Evolutionary conservation across 2,797 vertebrate species (phyloP), one percentile per base, ranked within the genome.

Genomic region (Antennarius maculatus): DNA sequence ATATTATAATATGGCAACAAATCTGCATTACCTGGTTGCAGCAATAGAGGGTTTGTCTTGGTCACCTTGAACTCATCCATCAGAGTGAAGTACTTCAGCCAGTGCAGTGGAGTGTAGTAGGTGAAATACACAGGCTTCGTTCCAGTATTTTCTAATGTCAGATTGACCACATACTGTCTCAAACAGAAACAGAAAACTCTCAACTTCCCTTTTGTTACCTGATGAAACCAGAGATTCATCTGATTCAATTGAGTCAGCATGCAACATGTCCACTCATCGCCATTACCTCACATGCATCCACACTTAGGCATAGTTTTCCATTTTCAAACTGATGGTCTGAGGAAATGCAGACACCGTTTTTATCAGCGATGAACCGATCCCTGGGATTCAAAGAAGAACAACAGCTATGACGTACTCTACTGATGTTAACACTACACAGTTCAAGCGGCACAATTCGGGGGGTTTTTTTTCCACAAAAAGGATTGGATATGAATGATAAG

Each of bases 81-180:
- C 49, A 96, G 86, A 15, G 23, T 83, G 56, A 95, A 82, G 72
- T 80, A 90, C 2, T 1, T 71, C 2, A 85, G 65, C 79, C 51
- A 79, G 59, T 76, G 83, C 56, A 83, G 75, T 0, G 84, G 69
- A 7, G 85, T 90, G 83, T 93, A 95, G 18, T 79, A 88, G 47
- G 54, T 92, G 83, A 98, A 94, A 0, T 75, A 88, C 65, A 98
- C 89, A 0, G 57, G 49, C 15, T 90, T 52, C 0, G 16, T 14
- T 4, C 95, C 95, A 0, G 3, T 60, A 73, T 98, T 99, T 75
- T 84, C 60, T 69, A 98, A 90, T 0, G 29, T 63, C 47, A 98
- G 12, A 43, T 61, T 82, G 2, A 94, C 16, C 0, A 2, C 14
- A 1, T 0, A 28, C 63, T 63, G 28, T 46, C 58, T 1, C 49